Base-by-base conservation (phyloP, 1,140 invertebrate genomes). In the Uloborus diversus region DNA sequence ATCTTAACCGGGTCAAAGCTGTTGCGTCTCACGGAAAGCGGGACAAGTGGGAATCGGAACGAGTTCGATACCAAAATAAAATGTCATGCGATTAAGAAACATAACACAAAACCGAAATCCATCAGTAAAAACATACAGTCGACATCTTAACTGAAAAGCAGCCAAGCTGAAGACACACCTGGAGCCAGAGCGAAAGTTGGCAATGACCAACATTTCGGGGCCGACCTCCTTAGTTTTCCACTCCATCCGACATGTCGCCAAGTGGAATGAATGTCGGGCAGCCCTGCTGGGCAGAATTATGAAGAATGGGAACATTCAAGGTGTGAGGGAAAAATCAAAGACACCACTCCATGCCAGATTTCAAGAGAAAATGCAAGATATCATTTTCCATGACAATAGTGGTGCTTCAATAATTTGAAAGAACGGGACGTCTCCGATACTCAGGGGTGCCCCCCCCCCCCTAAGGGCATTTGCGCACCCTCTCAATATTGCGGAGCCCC, bases 121-220 rank as follows among this genome's bases (percentile, higher is more conserved):
- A 57, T n/a, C 53, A 57, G 53, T 20, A 42, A 42, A 9, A 13
- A 42, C 37, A 42, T 2, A 13, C 9, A 42, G 17, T 13, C 53
- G 13, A 13, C 53, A 57, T n/a, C 53, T 20, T 20, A 57, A 13
- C 53, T 57, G 53, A 27, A 57, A 64, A 32, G 27, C 42, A 30
- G 61, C 61, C 61, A 64, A 64, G 35, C 35, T 35, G 35, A 27
- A 17, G 37, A 42, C 37, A 42, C 37, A 33, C 61, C 61, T 64
- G 61, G 61, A 33, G 30, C 30, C n/a, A 30, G 42, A 57, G 51
- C 25, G 68, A 70, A 57, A 70, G 51, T 70, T 70, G 68, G 68
- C 68, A 70, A 70, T 70, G 68, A 70, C 68, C 68, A 70, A 70
- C 53, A 70, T 70, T 57, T 25, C 37, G n/a, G 56, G 68, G 68